These are phyloP conservation scores for Pogona vitticeps DNA, from an alignment of 2,113 vertebrate species.

Conservation along the genomic window DNA sequence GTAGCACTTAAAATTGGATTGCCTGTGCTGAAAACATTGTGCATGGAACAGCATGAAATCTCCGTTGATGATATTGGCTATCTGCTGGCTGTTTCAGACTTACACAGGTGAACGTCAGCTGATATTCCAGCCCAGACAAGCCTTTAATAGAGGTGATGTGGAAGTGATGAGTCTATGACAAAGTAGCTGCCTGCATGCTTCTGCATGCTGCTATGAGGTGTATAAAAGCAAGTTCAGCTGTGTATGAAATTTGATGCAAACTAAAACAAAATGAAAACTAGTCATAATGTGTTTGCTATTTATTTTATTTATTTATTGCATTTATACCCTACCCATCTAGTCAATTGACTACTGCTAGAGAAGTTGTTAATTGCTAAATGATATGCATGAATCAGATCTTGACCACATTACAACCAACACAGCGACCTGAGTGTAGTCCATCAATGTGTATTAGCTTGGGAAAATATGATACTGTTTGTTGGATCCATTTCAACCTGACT, in stretches of 20 bases:
- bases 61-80: too few relatives aligned
- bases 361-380: not conserved
- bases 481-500: not conserved
- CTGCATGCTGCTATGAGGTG: not conserved
- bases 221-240: not conserved
- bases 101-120: not conserved
- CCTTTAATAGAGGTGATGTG: not conserved
- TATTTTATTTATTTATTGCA: too few relatives aligned
- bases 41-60: not conserved
- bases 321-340: too few relatives aligned
- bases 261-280: not conserved
- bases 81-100: not conserved
- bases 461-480: not conserved
- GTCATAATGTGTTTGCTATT: too few relatives aligned
- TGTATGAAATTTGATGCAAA: not conserved
- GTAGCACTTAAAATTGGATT: not conserved
- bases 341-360: too few relatives aligned
- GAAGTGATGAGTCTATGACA: not conserved
- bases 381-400: not conserved
- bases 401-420: not conserved
- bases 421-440: not conserved
- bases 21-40: not conserved
- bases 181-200: too few relatives aligned
- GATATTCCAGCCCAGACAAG: not conserved
- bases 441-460: not conserved